A percentile compares a stretch with the other conserved stretches of the same genome.
Evolutionary conservation across 2,797 vertebrate species (phyloP).

Genomic region (Capromys pilorides): DNA sequence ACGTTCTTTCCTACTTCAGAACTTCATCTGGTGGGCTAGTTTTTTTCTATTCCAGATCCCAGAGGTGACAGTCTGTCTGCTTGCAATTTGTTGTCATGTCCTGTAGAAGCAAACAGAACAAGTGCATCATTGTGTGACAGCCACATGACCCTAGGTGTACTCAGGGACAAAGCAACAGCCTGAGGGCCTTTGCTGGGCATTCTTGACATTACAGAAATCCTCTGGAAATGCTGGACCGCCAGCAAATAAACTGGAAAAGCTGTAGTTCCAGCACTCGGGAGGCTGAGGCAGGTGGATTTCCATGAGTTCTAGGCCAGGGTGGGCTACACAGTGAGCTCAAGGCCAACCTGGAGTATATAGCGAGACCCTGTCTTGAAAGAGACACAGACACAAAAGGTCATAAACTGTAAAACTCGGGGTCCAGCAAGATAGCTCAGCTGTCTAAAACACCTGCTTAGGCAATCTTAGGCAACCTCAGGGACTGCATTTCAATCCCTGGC

Average conservation of each 20-base stretch:
- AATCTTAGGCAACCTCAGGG: too few relatives aligned
- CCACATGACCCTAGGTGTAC: background rate
- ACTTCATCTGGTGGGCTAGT: background rate
- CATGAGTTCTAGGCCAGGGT: background rate
- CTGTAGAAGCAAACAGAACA: background rate
- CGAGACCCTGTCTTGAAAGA: background rate
- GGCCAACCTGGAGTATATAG: background rate
- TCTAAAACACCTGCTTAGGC: too few relatives aligned
- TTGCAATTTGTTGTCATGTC: background rate
- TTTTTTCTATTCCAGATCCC: background rate
- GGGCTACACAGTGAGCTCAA: background rate
- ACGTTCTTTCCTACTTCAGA: background rate
- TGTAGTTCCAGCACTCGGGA: background rate
- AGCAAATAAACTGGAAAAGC: background rate
- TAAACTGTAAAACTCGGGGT: rapidly evolving
- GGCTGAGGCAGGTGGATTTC: background rate
- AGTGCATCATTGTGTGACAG: background rate
- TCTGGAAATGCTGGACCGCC: background rate
- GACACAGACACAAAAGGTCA: background rate
- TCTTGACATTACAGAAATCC: background rate
- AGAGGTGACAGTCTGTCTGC: background rate
- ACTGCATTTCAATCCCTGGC: too few relatives aligned
- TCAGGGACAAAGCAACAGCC: background rate
- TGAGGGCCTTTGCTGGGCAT: background rate
- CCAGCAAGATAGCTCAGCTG: too few relatives aligned